phyloP scores from a whole-genome alignment of 2,113 vertebrate species.

The Anguilla rostrata region DNA sequence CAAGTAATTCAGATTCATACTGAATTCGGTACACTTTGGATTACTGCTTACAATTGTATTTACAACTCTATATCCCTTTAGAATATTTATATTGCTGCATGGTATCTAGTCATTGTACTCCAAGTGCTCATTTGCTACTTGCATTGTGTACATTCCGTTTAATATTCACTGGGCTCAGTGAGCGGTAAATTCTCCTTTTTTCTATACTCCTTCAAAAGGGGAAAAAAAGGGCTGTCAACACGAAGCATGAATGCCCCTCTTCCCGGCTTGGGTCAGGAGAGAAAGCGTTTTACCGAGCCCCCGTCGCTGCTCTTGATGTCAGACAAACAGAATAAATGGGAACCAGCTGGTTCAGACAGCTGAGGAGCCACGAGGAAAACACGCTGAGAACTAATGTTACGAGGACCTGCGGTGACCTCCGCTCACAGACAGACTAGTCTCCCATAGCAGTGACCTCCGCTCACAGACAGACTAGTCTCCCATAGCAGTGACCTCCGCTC shows the following conservation, averaged over 20 bases:
- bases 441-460: too few species aligned
- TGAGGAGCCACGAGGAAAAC: conserved; percentile 66
- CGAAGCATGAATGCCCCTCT: conserved; percentile 70
- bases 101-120: background rate
- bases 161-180: background rate
- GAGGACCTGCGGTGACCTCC: conserved; percentile 28
- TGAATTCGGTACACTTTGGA: too few species aligned
- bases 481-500: too few species aligned
- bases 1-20: background rate
- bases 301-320: conserved; percentile 76
- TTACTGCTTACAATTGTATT: background rate
- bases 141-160: background rate
- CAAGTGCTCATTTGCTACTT: background rate
- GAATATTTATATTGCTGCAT: background rate
- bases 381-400: conserved; percentile 49
- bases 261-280: conserved; percentile 72
- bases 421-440: background rate
- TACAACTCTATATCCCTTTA: background rate
- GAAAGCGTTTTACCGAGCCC: conserved; percentile 71
- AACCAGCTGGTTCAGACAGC: conserved; percentile 80
- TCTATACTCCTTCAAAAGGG: conserved; percentile 45
- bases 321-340: conserved; percentile 80
- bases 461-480: background rate
- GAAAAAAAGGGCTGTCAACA: conserved; percentile 17
- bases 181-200: conserved; percentile 51